Conservation (phyloP, 2,113 vertebrate species). For the Sardina pilchardus region DNA sequence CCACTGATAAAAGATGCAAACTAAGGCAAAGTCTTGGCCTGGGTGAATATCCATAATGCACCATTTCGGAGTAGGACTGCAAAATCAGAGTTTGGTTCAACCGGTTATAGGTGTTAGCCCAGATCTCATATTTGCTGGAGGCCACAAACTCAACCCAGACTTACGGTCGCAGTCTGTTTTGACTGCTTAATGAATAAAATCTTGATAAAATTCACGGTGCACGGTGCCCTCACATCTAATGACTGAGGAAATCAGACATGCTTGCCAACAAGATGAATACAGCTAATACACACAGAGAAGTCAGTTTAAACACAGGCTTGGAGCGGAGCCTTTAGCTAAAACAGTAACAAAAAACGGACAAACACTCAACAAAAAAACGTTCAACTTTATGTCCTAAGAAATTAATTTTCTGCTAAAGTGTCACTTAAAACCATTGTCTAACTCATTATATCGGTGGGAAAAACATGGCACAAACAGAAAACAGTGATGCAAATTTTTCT, state of each 20-base stretch:
- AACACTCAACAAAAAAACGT: background rate
- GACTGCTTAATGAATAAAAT: background rate
- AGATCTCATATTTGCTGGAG: background rate
- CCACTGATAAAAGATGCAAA: slow-evolving; percentile 31
- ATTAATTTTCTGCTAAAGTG: background rate
- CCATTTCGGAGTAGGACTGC: slow-evolving; percentile 1
- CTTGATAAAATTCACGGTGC: background rate
- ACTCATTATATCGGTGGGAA: background rate
- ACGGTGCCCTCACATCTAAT: background rate
- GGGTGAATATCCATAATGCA: background rate
- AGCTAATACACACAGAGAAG: background rate
- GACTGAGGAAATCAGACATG: background rate
- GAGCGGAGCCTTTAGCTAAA: background rate
- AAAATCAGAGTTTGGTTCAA: background rate
- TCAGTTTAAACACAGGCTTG: background rate
- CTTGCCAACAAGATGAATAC: background rate
- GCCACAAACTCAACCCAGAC: background rate
- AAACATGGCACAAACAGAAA: background rate
- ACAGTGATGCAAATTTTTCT: background rate
- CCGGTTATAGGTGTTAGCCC: background rate
- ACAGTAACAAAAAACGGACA: background rate
- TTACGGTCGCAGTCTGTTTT: background rate
- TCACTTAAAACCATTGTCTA: background rate
- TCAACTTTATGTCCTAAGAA: background rate
- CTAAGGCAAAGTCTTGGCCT: slow-evolving; percentile 28